Conservation (phyloP, 2,797 vertebrate genomes). For the Rhincodon typus region DNA sequence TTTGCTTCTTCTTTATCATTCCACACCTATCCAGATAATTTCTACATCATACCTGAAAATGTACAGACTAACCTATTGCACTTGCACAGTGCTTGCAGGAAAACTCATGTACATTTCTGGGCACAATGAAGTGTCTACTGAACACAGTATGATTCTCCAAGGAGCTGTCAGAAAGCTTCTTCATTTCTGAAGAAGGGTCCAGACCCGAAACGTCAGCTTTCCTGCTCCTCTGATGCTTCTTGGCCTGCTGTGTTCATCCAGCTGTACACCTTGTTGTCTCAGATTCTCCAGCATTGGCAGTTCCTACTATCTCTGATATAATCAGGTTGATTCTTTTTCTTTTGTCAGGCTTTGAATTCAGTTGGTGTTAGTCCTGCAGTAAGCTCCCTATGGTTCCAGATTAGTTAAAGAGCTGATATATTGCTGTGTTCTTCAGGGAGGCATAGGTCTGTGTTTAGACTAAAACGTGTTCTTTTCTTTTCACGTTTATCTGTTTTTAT, state of each 20-base stretch:
- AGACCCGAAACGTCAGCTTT: too few species aligned
- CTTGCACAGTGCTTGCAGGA: neutral
- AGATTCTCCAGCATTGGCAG: too few species aligned
- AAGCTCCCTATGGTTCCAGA: neutral
- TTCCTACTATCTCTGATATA: neutral
- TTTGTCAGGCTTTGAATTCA: neutral
- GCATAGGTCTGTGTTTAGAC: neutral
- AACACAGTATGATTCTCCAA: neutral
- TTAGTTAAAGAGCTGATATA: neutral
- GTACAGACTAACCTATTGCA: neutral
- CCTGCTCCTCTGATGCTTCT: too few species aligned
- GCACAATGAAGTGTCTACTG: neutral
- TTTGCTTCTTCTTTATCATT: neutral
- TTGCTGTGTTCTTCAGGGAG: neutral
- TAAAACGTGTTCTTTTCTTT: neutral
- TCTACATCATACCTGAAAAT: neutral
- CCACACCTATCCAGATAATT: neutral
- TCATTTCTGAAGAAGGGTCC: too few species aligned
- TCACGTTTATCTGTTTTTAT: neutral
- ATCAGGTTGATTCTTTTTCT: neutral
- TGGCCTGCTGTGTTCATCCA: too few species aligned
- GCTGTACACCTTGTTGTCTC: too few species aligned
- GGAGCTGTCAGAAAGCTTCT: too few species aligned
- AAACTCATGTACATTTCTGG: neutral
- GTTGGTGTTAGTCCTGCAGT: neutral